Evolutionary conservation across 2,797 vertebrate genomes (phyloP), one percentile per base, ranked within the genome.

Genomic region (Sebastes wilsoni): DNA sequence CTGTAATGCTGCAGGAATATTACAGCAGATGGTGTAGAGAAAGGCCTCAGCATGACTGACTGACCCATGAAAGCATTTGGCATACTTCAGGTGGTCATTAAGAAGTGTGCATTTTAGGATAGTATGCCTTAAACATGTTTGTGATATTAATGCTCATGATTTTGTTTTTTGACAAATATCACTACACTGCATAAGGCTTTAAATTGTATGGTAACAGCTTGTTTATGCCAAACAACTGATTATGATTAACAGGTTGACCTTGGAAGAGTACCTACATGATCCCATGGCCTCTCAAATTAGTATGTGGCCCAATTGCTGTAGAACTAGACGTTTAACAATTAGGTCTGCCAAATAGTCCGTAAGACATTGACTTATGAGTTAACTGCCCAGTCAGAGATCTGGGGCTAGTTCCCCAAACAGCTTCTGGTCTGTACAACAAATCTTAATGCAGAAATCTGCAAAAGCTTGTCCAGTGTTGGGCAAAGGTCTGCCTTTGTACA

Each of bases 1-100:
- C 8, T 60, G 67, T 79, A 69, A 80, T 75, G 30, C 66, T 77
- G 36, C 46, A 72, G 28, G 75, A 83, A 71, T 62, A 49, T 60
- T 73, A 65, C 38, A 71, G 79, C 85, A 87, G 82, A 88, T 88
- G 88, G 80, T 66, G 67, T 56, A 64, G 76, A 80, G 69, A 73
- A 54, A 11, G 16, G n/a, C 20, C 49, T 54, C 72, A 81, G 86
- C 69, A 74, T 71, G 86, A 80, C 32, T 68, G 70, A 68, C 79
- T 70, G 36, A 81, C 0, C 49, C 49, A 22, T 54, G 49, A 54
- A 54, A 54, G 49, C 49, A 54, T 79, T 79, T 82, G 55, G 66
- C 30, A 72, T 54, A 69, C 55, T 68, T 76, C 36, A 76, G 36
- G 58, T 46, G 67, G 30, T 12, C 46, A 34, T 80, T 59, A 56